phyloP scores from a whole-genome alignment of 2,113 vertebrate species.

The Scophthalmus maximus region DNA sequence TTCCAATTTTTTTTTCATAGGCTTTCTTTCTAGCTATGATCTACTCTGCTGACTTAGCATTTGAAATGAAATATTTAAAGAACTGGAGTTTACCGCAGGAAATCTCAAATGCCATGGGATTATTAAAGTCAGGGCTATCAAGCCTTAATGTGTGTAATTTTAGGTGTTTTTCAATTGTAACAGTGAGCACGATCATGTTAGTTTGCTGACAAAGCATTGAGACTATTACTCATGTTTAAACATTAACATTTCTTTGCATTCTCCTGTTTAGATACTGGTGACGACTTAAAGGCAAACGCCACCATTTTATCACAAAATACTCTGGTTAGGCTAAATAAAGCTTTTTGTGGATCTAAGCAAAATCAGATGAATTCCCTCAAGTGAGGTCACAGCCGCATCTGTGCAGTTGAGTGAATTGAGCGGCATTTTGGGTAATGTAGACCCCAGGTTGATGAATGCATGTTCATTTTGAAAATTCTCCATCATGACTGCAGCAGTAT shows the following conservation, averaged over 20 bases:
- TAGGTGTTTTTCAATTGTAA: background rate
- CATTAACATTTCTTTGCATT: no score
- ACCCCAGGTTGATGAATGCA: background rate
- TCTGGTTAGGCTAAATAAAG: no score
- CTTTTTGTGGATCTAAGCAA: no score
- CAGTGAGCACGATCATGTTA: background rate
- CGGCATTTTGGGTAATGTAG: background rate
- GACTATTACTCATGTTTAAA: no score
- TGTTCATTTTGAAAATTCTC: no score
- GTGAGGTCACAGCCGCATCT: background rate
- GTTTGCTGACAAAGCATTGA: background rate
- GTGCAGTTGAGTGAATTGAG: background rate
- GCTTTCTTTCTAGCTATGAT: background rate
- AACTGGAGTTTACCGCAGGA: background rate
- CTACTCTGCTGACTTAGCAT: no score
- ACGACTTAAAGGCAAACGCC: background rate
- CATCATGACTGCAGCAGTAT: no score
- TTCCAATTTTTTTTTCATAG: conserved; percentile 21
- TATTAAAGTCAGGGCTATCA: no score
- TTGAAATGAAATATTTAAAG: background rate
- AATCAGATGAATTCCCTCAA: no score
- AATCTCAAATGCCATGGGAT: background rate
- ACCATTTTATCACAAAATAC: no score
- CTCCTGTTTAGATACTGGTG: background rate
- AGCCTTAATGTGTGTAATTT: no score